Evolutionary conservation across 2,113 vertebrate species (phyloP), one percentile per base, ranked within the genome.

Genomic region (Brachirus orientalis): DNA sequence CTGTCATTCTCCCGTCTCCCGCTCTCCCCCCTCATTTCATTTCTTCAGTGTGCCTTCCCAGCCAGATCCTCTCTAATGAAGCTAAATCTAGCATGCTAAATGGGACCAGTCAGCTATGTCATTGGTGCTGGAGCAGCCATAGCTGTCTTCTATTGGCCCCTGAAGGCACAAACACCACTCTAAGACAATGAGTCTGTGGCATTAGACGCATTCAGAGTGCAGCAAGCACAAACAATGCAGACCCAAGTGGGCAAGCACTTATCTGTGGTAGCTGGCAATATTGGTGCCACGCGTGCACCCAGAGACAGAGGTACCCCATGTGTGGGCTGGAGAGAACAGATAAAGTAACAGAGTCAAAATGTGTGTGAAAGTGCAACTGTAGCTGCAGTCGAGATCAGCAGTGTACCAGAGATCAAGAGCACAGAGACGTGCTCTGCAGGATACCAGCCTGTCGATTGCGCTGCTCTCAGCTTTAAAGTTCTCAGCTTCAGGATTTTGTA

Each of bases 11-110:
- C 56, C 55, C 41, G n/a, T 85, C 79, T 61, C 73, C 79, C 72
- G 54, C 60, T 69, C 81, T 84, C 83, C 86, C 81, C 87, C 85
- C 84, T 89, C 83, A 88, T 91, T 92, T 90, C 75, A 85, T 88
- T 84, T 87, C 74, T 82, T 90, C 85, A 84, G 69, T 84, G 83
- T 79, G 86, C 80, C 83, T 89, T 90, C 72, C 85, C 80, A 75
- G 84, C 90, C 88, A 89, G 85, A 86, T 89, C 85, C 77, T 75
- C 87, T 72, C 87, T 94, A 92, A 93, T 93, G 91, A 91, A 82
- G 88, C 87, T 88, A 93, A 94, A 93, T 93, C 90, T 92, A 93
- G 91, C 90, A 92, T 93, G 90, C 86, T 92, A 92, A 93, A 94
- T 93, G 90, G 81, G 84, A 91, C 91, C 91, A 93, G 91, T 92